These are phyloP conservation scores for Hemicentrotus pulcherrimus DNA, from an alignment of 35 echinoderm and acorn worm genomes.

Conservation along the genomic window DNA sequence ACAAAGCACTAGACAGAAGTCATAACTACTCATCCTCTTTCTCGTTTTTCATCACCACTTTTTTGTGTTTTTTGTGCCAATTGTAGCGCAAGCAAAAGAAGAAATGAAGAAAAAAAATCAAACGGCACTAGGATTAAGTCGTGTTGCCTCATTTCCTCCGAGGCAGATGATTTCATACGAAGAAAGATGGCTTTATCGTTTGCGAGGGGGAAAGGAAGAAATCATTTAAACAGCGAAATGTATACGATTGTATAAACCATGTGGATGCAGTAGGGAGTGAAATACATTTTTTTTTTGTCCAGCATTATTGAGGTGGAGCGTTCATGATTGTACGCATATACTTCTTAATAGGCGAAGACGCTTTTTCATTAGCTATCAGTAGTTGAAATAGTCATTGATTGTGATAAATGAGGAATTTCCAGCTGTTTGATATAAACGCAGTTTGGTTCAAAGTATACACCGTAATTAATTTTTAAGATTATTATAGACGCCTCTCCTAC, in stretches of 20 bases:
- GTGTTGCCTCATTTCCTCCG: slow-evolving; percentile 39
- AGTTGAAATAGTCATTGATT: too few species aligned
- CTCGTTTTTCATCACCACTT: neutral
- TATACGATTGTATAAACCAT: neutral
- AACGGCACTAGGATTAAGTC: slow-evolving; percentile 9
- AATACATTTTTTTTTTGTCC: too few species aligned
- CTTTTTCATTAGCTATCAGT: too few species aligned
- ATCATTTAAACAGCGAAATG: neutral
- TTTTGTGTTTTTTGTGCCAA: neutral
- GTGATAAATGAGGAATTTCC: too few species aligned
- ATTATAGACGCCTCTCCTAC: too few species aligned
- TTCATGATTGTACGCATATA: too few species aligned
- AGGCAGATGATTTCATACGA: neutral
- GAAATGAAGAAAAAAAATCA: neutral
- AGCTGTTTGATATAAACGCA: too few species aligned
- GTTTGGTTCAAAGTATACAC: too few species aligned
- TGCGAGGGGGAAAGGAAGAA: neutral
- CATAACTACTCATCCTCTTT: slow-evolving; percentile 29
- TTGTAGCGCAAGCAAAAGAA: neutral
- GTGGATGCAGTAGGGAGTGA: too few species aligned
- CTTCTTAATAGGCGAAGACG: too few species aligned
- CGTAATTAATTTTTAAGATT: too few species aligned
- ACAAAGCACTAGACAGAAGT: slow-evolving; percentile 18
- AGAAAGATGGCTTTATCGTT: neutral
- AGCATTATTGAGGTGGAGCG: too few species aligned